Conservation (phyloP, 2,888 invertebrate genomes). For the Leptinotarsa peninsularis region DNA sequence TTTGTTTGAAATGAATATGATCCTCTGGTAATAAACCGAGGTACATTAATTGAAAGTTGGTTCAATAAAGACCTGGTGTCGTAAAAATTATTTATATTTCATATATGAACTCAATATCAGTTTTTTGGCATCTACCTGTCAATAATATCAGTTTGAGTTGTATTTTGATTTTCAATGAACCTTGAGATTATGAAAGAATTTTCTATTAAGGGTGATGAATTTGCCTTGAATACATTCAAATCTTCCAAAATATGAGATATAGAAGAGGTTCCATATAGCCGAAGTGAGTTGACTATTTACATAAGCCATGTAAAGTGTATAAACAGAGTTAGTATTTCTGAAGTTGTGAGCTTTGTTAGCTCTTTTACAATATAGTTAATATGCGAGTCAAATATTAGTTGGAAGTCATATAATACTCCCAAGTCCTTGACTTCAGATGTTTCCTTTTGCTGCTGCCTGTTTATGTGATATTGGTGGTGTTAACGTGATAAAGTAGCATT, state of each 20-base stretch:
- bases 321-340: neutral
- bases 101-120: neutral
- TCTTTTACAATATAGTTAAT: constrained; percentile 12
- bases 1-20: too few relatives aligned
- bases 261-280: neutral
- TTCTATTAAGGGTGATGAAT: neutral
- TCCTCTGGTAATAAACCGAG: neutral
- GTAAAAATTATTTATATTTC: neutral
- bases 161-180: neutral
- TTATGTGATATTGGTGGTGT: neutral
- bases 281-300: neutral
- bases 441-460: neutral
- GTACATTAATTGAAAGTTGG: neutral
- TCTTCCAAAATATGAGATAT: neutral
- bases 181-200: neutral
- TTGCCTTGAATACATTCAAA: neutral
- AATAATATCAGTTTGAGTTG: neutral
- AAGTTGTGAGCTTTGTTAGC: constrained; percentile 12
- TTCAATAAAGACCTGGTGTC: neutral
- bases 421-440: constrained; percentile 13
- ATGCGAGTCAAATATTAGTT: constrained; percentile 18
- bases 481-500: neutral
- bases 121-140: neutral
- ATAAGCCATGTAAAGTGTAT: neutral
- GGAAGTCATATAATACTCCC: neutral